Percentiles rank a stretch among this genome's conserved stretches.
Conservation (phyloP, 2,113 vertebrate genomes). For the Aegotheles bennettii region DNA sequence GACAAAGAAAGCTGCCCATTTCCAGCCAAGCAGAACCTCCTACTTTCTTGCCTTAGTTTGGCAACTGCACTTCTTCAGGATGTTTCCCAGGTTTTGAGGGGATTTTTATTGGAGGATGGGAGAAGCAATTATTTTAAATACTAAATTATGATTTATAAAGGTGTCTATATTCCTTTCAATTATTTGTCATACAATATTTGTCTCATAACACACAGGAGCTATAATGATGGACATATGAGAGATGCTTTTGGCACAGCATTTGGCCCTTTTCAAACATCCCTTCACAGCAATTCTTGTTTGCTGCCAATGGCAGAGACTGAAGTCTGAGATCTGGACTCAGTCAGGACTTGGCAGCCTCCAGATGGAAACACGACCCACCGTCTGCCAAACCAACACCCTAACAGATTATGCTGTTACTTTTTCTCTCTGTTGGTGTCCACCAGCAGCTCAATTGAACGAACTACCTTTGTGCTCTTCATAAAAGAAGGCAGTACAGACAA, state of each 20-base stretch:
- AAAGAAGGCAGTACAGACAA: neutral
- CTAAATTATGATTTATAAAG: neutral
- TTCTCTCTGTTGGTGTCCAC: neutral
- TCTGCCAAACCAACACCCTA: neutral
- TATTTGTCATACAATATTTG: neutral
- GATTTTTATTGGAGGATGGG: rapidly evolving
- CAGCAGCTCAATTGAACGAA: neutral
- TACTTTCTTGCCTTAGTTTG: neutral
- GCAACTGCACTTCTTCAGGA: neutral
- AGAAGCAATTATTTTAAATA: neutral
- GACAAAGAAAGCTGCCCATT: neutral
- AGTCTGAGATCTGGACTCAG: neutral
- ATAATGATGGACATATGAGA: rapidly evolving
- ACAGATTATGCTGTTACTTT: neutral
- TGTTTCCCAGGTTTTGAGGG: neutral
- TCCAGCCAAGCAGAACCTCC: neutral
- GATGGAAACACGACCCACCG: neutral
- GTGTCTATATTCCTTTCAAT: neutral
- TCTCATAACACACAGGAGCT: neutral
- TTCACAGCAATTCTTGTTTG: neutral
- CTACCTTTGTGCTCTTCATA: neutral
- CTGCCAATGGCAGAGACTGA: neutral
- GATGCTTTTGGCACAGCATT: neutral
- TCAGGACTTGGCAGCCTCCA: neutral
- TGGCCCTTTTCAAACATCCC: neutral